Evolutionary conservation across 2,113 vertebrate species (phyloP), one percentile per base, ranked within the genome.

Genomic region (Thomomys bottae): DNA sequence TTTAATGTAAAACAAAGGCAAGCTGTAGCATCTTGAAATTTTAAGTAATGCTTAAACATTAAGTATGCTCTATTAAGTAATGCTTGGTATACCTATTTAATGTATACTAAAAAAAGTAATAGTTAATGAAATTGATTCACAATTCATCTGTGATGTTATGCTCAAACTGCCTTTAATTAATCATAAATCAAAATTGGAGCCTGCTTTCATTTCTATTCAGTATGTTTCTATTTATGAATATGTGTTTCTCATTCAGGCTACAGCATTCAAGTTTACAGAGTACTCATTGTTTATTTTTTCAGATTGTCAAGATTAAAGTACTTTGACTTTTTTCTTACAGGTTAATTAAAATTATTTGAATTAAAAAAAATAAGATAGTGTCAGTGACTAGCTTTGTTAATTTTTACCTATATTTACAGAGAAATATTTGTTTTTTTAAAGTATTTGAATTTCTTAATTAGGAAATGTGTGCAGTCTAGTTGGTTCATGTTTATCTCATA

Each of bases 281-380:
- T 90, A 88, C 3, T 94, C 61, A 88, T 92, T 78, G 70, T 42
- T 90, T 90, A 49, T 54, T 8, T 83, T 94, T 92, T 84, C 94
- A 72, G 40, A 61, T 87, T 8, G 84, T 73, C 49, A 70, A 87
- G n/a, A 80, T 86, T 40, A 67, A 88, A 23, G 3, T 71, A 59
- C 32, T 90, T 89, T 67, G 7, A 79, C 5, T 4, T 70, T 57
- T 24, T 30, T 90, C 87, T 28, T 17, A 45, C 68, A 71, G 7
- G 42, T 75, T 90, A 88, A 66, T 87, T 82, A 86, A 71, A 84
- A 45, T 93, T 49, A 71, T 81, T 90, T 82, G 89, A 93, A 67
- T 61, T 89, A 21, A 59, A 67, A 79, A 49, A 80, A 32, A 89
- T 73, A 90, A 1, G 12, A 78, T 40, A 88, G 2, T 83, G 28